phyloP scores from a whole-genome alignment of 1,140 invertebrate genomes.

The Bathynomus jamesi region DNA sequence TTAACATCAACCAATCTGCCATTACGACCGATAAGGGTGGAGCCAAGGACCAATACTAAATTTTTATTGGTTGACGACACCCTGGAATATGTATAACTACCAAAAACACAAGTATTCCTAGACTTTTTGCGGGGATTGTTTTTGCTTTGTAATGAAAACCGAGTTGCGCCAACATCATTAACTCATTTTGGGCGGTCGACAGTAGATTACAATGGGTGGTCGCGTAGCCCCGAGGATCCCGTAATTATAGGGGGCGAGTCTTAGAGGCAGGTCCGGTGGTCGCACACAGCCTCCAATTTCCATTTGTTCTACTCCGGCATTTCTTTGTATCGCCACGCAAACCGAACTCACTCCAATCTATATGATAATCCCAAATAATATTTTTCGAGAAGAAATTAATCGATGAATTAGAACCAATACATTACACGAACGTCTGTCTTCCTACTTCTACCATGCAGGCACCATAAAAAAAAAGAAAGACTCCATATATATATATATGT shows the following conservation, averaged over 20 bases:
- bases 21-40: background rate
- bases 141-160: background rate
- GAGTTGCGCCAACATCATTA: background rate
- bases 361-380: background rate
- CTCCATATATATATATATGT: too few relatives aligned
- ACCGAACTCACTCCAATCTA: background rate
- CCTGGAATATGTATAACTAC: too few relatives aligned
- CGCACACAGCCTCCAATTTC: background rate
- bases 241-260: background rate
- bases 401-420: too few relatives aligned
- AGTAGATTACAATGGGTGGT: background rate
- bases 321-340: background rate
- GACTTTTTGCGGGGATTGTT: background rate
- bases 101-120: too few relatives aligned
- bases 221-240: background rate
- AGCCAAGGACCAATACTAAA: background rate
- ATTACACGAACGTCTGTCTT: too few relatives aligned
- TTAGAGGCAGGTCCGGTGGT: background rate
- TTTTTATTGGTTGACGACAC: background rate
- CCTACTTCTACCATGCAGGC: too few relatives aligned
- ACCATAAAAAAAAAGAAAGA: too few relatives aligned
- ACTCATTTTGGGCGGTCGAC: background rate
- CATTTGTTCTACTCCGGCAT: background rate
- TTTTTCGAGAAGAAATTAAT: too few relatives aligned
- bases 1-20: background rate